Conservation (phyloP, 2,888 invertebrate species). For the Diabrotica balteata region DNA sequence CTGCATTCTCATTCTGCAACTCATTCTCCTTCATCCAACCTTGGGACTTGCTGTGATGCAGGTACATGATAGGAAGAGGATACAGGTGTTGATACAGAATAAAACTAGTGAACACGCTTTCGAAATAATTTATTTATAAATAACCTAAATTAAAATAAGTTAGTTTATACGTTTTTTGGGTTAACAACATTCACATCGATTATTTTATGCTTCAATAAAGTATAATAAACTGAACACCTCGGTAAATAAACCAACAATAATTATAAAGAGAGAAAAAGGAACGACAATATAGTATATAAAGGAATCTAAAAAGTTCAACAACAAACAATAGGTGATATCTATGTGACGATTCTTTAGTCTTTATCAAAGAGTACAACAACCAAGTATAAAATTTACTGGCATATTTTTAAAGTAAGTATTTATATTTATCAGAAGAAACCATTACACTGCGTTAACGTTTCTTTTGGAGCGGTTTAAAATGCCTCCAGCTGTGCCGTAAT, state of each 20-base stretch:
- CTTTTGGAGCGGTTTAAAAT: too few relatives aligned
- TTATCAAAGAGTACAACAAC: slow-evolving; percentile 1
- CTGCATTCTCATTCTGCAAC: too few relatives aligned
- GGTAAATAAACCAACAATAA: slow-evolving; percentile 28
- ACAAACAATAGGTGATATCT: slow-evolving; percentile 28
- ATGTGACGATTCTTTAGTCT: slow-evolving; percentile 3
- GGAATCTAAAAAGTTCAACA: slow-evolving; percentile 33
- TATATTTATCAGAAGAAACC: too few relatives aligned
- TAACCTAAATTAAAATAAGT: slow-evolving; percentile 35
- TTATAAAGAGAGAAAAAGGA: slow-evolving; percentile 18
- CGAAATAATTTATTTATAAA: slow-evolving; percentile 37
- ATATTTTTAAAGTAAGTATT: too few relatives aligned
- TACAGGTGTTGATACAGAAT: too few relatives aligned
- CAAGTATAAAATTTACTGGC: too few relatives aligned
- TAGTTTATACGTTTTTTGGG: slow-evolving; percentile 34
- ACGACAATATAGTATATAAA: slow-evolving; percentile 29
- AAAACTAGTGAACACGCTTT: slow-evolving; percentile 7
- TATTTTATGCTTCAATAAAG: slow-evolving; percentile 26
- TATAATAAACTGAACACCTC: slow-evolving; percentile 32
- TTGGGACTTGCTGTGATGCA: too few relatives aligned
- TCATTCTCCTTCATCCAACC: too few relatives aligned
- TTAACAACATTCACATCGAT: slow-evolving; percentile 35
- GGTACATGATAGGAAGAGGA: too few relatives aligned
- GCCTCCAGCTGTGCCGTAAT: too few relatives aligned
- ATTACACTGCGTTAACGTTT: too few relatives aligned